phyloP scores from a whole-genome alignment of 35 echinoderm and acorn worm species.

The Nesometra sesokonis region DNA sequence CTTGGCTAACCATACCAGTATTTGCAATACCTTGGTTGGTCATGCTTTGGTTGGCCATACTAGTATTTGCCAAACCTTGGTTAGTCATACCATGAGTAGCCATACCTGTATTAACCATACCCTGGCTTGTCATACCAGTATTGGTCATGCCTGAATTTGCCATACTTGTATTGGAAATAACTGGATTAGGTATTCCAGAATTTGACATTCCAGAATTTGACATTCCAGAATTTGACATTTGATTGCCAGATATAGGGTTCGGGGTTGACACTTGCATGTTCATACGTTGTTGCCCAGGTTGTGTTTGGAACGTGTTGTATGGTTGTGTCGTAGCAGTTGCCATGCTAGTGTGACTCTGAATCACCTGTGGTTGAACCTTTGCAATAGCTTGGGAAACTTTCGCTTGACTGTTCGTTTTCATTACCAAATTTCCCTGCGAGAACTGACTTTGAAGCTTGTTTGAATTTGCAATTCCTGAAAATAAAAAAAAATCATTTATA shows the following conservation, averaged over 20 bases:
- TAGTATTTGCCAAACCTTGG: neutral
- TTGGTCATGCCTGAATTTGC: no score
- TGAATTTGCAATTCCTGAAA: neutral
- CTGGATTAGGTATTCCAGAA: no score
- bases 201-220: no score
- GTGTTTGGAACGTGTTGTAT: neutral
- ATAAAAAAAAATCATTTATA: neutral
- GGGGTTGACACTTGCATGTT: neutral
- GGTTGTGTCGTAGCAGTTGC: neutral
- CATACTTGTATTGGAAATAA: no score
- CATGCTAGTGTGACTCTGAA: neutral
- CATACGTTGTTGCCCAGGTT: neutral
- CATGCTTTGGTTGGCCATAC: no score
- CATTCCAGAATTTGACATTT: no score
- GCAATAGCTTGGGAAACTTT: neutral
- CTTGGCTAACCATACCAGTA: no score
- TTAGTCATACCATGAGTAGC: neutral
- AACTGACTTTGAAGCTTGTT: neutral
- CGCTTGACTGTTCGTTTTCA: neutral
- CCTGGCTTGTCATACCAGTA: no score
- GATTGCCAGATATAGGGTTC: neutral
- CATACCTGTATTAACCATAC: no score
- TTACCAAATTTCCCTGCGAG: neutral
- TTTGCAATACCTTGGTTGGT: no score
- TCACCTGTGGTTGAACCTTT: neutral